Evolutionary conservation across 2,888 invertebrate genomes (phyloP), one percentile per base, ranked within the genome.

Genomic region (Laothoe populi): DNA sequence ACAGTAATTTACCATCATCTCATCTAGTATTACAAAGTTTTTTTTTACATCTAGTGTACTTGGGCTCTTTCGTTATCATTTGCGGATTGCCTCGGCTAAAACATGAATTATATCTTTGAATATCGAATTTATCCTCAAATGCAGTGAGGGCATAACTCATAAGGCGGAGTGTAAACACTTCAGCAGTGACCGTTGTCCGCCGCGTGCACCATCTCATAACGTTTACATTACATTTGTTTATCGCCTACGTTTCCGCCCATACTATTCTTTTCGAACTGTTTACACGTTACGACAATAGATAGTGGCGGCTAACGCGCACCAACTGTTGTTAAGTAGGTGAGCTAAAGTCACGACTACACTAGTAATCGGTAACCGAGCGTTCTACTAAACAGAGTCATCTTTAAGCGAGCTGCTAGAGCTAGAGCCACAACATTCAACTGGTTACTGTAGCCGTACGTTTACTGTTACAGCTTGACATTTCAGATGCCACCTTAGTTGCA

Each of bases 221-320:
- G 87, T 85, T 86, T 84, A 84, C 86, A 70, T 82, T 81, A 69
- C 57, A 67, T 71, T 69, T 87, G 81, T 87, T 90, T 87, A 87
- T 83, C 78, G 79, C 76, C 77, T 77, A 79, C 79, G 74, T 79
- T 79, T 81, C 79, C 81, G 77, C 78, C 78, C 81, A 77, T 78
- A 79, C 86, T 84, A 88, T 88, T 88, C 89, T 88, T 90, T 90
- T 83, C 82, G 74, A 63, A 73, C 70, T 90, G 85, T 88, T 90
- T 86, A 84, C 83, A 74, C 74, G 77, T 72, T 78, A 75, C 77
- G 71, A 79, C 80, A 80, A 80, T 84, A 79, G 77, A 78, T 84
- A 79, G 81, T 76, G 63, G 71, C 70, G 69, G 75, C 78, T 78
- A 83, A 90, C 78, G 74, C 67, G 74, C 66, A 53, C 85, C 90